Evolutionary conservation across 2,797 vertebrate genomes (phyloP), one percentile per base, ranked within the genome.

Genomic region (Martes flavigula): DNA sequence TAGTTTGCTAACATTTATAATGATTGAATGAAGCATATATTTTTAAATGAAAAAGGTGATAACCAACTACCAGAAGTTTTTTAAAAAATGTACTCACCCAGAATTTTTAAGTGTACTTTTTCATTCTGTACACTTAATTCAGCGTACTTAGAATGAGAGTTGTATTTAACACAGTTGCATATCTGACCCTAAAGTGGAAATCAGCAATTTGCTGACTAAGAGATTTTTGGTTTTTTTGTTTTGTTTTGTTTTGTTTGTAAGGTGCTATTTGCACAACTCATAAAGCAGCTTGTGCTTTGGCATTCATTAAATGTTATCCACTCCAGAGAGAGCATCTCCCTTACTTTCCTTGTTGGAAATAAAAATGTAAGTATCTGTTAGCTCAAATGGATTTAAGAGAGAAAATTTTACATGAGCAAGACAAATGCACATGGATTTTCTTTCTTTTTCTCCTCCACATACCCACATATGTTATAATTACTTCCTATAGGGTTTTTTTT

Each of bases 131-230:
- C 0, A 62, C 11, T 86, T 91, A 90, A 91, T 75, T 91, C 56
- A 79, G 32, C 75, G 9, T 56, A 82, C 35, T 72, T 93, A 51
- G 20, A 30, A 78, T 73, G 43, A 58, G 17, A 79, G 11, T 30
- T 87, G 25, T 81, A 60, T 89, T 95, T 96, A 91, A 86, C 60
- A 73, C 58, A 91, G 14, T 96, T 98, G 32, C 90, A 25, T 0
- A 0, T 97, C 54, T 97, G 54, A 96, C 56, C 12, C 68, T 25
- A 94, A 92, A 98, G 81, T 2, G 97, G 84, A 98, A 98, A 97
- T 81, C 79, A 98, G 77, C 51, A 60, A 68, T 97, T 92, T 96
- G 56, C 35, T 51, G 40, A 30, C 78, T 91, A 92, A 95, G 79
- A 66, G 21, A 82, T 96, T 81, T 66, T 62, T 14, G 62, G 12